Conservation (phyloP, 2,113 vertebrate species). For the Plectropomus leopardus region DNA sequence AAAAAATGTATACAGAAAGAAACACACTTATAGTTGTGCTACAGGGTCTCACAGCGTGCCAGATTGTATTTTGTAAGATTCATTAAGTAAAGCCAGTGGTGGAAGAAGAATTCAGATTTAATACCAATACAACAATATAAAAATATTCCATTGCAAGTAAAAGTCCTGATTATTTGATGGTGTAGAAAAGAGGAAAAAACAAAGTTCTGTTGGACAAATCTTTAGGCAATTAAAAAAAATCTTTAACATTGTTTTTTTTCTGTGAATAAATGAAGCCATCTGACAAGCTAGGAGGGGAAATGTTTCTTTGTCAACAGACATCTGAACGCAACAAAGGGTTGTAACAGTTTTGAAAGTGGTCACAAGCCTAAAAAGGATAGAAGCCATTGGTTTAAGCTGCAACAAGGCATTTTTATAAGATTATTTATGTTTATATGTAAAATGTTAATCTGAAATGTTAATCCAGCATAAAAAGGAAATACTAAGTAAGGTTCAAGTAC, state of each 20-base stretch:
- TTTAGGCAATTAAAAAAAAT: too few species aligned
- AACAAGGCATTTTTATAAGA: not conserved
- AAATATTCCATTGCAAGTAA: not conserved
- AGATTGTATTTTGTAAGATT: conserved; percentile 13
- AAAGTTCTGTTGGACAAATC: not conserved
- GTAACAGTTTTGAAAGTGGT: too few species aligned
- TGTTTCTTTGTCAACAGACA: conserved; percentile 1
- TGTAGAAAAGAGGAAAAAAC: not conserved
- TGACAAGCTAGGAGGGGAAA: not conserved
- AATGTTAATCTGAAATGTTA: not conserved
- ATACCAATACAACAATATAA: not conserved
- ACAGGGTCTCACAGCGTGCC: not conserved
- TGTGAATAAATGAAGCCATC: not conserved
- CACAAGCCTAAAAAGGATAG: not conserved
- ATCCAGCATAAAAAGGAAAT: not conserved
- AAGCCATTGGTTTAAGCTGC: not conserved
- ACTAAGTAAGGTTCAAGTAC: not conserved
- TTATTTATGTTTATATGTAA: not conserved
- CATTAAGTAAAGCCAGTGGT: not conserved
- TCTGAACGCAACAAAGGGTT: not conserved
- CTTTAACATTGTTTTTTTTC: too few species aligned
- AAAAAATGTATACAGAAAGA: conserved; percentile 40
- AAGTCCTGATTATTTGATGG: not conserved
- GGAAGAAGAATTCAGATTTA: not conserved
- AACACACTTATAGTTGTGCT: conserved; percentile 22